Percentiles rank a stretch among this genome's conserved stretches.
Evolutionary conservation across 2,113 vertebrate genomes (phyloP).

Genomic region (Upupa epops): DNA sequence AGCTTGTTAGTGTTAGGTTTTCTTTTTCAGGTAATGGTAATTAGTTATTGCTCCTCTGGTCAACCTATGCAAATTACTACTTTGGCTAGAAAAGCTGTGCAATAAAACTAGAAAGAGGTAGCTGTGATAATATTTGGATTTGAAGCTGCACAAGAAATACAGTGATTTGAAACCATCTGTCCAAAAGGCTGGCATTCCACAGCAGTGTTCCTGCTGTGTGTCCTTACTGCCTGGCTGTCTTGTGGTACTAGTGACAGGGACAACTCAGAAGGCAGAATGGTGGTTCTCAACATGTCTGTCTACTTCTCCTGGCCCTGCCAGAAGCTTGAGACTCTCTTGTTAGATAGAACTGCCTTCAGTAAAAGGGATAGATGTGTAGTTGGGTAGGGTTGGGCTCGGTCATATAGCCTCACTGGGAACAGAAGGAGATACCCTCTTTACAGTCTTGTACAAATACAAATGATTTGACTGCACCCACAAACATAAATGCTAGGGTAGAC

Average conservation of each 20-base stretch:
- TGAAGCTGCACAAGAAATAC: not conserved
- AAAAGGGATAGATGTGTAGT: not conserved
- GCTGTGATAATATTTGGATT: not conserved
- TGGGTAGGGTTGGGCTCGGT: not conserved
- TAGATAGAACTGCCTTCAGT: not conserved
- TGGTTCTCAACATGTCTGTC: not conserved
- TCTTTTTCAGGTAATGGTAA: not conserved
- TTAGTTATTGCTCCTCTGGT: not conserved
- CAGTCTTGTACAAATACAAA: not conserved
- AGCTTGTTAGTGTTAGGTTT: not conserved
- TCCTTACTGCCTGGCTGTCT: not conserved
- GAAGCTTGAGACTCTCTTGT: not conserved
- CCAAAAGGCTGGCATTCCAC: not conserved
- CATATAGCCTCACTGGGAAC: accelerated
- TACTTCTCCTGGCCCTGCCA: not conserved
- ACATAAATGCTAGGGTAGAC: not conserved
- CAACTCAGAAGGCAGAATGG: not conserved
- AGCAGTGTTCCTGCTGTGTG: not conserved
- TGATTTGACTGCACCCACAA: not conserved
- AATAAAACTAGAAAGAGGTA: not conserved
- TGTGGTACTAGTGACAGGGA: accelerated
- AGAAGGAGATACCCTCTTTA: not conserved
- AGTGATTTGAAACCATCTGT: not conserved
- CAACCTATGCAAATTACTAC: not conserved
- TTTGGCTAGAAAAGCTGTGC: not conserved